A percentile compares a stretch with the other conserved stretches of the same genome.
phyloP scores from a whole-genome alignment of 2,113 vertebrate species.

The Centrocercus urophasianus region DNA sequence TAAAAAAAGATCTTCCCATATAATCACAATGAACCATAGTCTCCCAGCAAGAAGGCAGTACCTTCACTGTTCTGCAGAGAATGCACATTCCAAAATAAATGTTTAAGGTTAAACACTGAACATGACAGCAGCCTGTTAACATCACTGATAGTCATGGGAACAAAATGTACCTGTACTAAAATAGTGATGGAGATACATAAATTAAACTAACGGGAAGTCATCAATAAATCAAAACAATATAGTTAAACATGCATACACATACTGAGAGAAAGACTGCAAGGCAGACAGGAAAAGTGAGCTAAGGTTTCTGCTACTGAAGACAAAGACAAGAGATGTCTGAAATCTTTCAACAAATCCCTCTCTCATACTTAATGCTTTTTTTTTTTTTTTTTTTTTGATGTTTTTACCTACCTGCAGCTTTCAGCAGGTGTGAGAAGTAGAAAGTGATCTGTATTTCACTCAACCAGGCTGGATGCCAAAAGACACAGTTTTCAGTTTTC shows the following conservation, averaged over 20 bases:
- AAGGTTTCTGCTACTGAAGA: background rate
- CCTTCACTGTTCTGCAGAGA: background rate
- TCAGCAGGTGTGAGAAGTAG: background rate
- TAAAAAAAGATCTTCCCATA: background rate
- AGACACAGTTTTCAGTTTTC: background rate
- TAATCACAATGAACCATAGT: background rate
- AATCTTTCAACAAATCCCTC: background rate
- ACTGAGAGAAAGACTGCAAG: background rate
- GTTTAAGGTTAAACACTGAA: fast-evolving
- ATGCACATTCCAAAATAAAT: background rate
- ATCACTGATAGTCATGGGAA: background rate
- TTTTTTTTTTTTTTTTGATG: background rate
- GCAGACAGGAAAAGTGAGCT: background rate
- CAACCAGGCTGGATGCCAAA: background rate
- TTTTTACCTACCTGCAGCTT: background rate
- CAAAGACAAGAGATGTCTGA: background rate
- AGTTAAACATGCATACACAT: background rate
- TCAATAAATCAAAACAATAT: background rate
- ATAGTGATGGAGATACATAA: background rate
- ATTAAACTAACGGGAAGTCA: background rate
- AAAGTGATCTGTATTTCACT: background rate
- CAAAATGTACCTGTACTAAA: background rate
- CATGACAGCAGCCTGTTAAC: background rate
- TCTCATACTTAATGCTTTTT: background rate
- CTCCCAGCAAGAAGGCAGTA: background rate